Evolutionary conservation across 2,113 vertebrate species (phyloP), one percentile per base, ranked within the genome.

Genomic region (Oncorhynchus masou): DNA sequence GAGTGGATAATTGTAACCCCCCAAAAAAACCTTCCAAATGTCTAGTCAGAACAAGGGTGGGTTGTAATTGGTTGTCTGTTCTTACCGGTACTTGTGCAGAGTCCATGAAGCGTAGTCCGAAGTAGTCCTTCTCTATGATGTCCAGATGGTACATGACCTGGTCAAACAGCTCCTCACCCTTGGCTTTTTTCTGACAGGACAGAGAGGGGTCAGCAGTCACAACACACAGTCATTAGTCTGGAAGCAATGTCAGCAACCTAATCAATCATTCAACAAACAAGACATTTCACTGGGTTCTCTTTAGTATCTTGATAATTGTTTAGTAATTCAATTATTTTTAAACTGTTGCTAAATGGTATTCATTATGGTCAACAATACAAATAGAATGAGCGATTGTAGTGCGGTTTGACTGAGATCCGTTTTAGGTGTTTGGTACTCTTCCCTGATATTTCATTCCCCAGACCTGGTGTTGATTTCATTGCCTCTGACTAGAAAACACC

Each of bases 111-210:
- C 97, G 93, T 62, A 99, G 89, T 48, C 98, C 98, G 75, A 99
- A 99, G 92, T 99, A 99, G 89, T 99, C 98, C 0, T 94, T 98
- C 94, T 99, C 98, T 64, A 98, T 94, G 24, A 99, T 95, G 81
- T 99, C 98, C 93, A 99, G 92, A 76, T 99, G 97, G 85, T 99
- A 99, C 96, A 98, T 99, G 89, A 99, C 98, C 92, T 99, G 97
- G 27, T 99, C 97, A 88, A 99, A 99, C 73, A 99, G 93, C 77
- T 98, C 97, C 86, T 97, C 95, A 54, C 98, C 98, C 94, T 95
- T 98, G 91, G 97, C 97, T 94, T 98, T 99, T 96, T 98, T 99
- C 98, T 99, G 92, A 68, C 1, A 54, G 5, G 34, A 71, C 24
- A 71, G 5, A 16, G 77, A 65, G 29, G 59, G n/a, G 12, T 45